Percentiles rank a stretch among this genome's conserved stretches.
Conservation (phyloP, 2,888 invertebrate species). For the Phalera bucephala region DNA sequence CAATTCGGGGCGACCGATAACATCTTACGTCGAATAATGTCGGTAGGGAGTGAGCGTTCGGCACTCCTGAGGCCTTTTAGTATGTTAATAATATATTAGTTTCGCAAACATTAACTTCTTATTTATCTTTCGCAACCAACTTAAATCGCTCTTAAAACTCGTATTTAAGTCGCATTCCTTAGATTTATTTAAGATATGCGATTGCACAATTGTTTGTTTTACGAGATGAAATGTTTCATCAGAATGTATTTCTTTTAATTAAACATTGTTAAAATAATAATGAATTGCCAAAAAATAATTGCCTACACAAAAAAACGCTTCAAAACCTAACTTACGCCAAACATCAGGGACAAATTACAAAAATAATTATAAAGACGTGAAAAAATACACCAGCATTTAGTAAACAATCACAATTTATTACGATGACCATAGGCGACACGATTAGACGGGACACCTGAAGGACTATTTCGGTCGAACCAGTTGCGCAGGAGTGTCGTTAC, state of each 20-base stretch:
- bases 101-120: conserved; percentile 12
- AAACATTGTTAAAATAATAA: no score
- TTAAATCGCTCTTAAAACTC: no score
- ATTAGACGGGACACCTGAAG: conserved; percentile 46
- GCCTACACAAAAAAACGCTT: no score
- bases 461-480: conserved; percentile 52
- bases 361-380: conserved; percentile 25
- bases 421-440: conserved; percentile 27
- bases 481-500: conserved; percentile 30
- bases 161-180: no score
- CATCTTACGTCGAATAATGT: conserved; percentile 37
- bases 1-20: conserved; percentile 49
- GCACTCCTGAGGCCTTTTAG: conserved; percentile 21
- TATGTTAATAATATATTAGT: conserved; percentile 34
- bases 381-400: conserved; percentile 30
- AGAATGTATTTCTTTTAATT: no score
- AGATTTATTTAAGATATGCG: no score
- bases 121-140: conserved; percentile 2
- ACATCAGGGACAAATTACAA: conserved; percentile 28
- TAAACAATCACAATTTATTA: conserved; percentile 45
- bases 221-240: no score
- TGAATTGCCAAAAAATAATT: no score
- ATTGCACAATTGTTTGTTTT: no score
- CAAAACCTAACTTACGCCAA: no score
- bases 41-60: conserved; percentile 30